Evolutionary conservation across 2,888 invertebrate genomes (phyloP), one percentile per base, ranked within the genome.

Genomic region (Hypolimnas misippus): DNA sequence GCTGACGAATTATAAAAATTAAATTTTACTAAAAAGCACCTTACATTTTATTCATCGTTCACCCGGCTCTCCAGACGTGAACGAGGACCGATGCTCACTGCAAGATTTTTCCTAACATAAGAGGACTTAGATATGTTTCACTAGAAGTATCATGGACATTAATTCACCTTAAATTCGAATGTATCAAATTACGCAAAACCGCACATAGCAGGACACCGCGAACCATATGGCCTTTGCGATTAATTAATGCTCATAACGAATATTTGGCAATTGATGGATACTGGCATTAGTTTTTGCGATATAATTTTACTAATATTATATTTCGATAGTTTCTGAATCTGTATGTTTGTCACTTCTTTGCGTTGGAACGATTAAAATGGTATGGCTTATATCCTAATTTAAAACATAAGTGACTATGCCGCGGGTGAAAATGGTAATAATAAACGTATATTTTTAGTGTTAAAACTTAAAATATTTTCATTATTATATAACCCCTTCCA

Each of bases 31-130:
- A 74, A 78, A 79, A 76, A 78, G 73, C 74, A 72, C 74, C 76
- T 77, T 72, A 76, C 79, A 79, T 83, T 82, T 85, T 81, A 84
- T 83, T 84, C 86, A 77, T 73, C 81, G 76, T 77, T 74, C 77
- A 75, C 70, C 70, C 62, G 62, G 68, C 81, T 78, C 86, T 86
- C 71, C 78, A 87, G 83, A 84, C 85, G 77, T 73, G 79, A 79
- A 82, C 76, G 80, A 87, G 83, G 75, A 80, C 76, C 81, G 87
- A 87, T 89, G 88, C 82, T 89, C 88, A 83, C 78, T 88, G 83
- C 86, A 88, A 86, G 83, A 83, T 84, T 87, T 83, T 78, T 78
- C 78, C 78, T 73, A 71, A 78, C 77, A 73, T 79, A 76, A 83
- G 79, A 77, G 78, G 70, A 14, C 63, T 38, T 33, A 42, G 65